phyloP scores from a whole-genome alignment of 1,140 invertebrate species.

The Drosophila ananassae region DNA sequence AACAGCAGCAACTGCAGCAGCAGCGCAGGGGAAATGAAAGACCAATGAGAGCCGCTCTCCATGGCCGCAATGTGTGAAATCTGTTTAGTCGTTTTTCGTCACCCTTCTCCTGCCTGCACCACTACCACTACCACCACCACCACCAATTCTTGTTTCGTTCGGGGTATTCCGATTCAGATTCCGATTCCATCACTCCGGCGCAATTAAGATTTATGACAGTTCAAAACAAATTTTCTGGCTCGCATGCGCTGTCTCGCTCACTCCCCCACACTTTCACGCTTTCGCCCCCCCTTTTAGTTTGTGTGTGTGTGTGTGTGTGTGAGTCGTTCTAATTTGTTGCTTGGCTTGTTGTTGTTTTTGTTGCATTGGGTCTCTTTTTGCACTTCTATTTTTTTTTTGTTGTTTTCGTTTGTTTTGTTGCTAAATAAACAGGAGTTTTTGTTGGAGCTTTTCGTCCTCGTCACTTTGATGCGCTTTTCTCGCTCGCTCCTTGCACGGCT shows the following conservation, averaged over 20 bases:
- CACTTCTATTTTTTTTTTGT: not conserved
- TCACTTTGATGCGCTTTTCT: constrained; percentile 45
- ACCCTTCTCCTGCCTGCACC: constrained; percentile 22
- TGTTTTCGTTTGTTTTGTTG: constrained; percentile 20
- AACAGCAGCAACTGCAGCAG: constrained; percentile 36
- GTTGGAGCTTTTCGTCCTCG: constrained; percentile 44
- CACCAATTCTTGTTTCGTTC: constrained; percentile 41
- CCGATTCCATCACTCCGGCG: constrained; percentile 77
- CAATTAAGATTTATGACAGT: constrained; percentile 83
- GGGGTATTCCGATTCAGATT: constrained; percentile 47
- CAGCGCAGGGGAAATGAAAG: constrained; percentile 49
- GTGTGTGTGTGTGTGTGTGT: constrained; percentile 29
- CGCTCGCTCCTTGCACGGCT: constrained; percentile 13
- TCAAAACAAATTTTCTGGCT: constrained; percentile 78
- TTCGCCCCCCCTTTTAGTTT: constrained; percentile 3
- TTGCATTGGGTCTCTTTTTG: constrained; percentile 33
- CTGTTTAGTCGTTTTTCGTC: constrained; percentile 50
- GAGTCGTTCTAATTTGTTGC: constrained; percentile 66
- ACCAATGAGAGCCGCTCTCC: constrained; percentile 4
- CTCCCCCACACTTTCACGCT: not conserved
- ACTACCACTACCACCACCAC: not conserved
- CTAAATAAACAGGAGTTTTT: constrained; percentile 46
- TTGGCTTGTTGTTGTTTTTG: constrained; percentile 39
- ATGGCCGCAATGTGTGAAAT: constrained; percentile 40
- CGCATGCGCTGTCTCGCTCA: constrained; percentile 65